phyloP scores from a whole-genome alignment of 2,113 vertebrate genomes.

The Gulo gulo region DNA sequence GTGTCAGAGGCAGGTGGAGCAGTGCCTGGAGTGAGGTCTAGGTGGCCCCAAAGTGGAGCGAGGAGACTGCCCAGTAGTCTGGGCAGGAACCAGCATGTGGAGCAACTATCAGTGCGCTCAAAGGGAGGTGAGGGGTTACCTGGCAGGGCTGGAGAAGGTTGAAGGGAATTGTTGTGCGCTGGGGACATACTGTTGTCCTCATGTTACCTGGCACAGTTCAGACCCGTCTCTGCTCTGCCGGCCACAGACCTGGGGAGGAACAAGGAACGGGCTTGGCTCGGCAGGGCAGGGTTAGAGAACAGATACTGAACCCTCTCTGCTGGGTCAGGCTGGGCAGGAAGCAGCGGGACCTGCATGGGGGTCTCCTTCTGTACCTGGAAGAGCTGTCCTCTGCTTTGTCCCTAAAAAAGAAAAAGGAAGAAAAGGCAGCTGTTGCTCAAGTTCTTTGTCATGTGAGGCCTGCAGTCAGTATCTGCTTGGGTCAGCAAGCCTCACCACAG shows the following conservation, averaged over 20 bases:
- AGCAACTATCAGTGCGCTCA: accelerated
- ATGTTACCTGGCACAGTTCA: accelerated
- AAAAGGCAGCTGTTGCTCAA: background rate
- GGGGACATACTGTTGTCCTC: background rate
- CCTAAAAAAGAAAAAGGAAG: background rate
- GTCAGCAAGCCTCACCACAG: background rate
- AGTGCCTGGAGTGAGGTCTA: background rate
- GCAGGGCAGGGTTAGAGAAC: background rate
- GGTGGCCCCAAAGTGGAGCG: background rate
- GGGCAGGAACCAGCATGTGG: no score
- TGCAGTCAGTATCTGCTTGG: background rate
- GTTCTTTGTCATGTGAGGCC: background rate
- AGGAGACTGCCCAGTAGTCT: background rate
- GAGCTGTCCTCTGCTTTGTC: background rate
- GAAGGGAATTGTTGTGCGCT: background rate
- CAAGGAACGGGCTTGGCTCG: accelerated
- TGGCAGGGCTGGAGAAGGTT: background rate
- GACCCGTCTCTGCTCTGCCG: background rate
- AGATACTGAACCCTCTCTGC: background rate
- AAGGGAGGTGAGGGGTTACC: accelerated
- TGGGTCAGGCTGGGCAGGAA: background rate
- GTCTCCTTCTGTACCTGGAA: background rate
- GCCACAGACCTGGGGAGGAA: background rate
- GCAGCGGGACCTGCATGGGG: background rate
- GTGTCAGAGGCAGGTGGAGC: background rate